phyloP scores from a whole-genome alignment of 2,113 vertebrate genomes.

The Toxostoma redivivum region DNA sequence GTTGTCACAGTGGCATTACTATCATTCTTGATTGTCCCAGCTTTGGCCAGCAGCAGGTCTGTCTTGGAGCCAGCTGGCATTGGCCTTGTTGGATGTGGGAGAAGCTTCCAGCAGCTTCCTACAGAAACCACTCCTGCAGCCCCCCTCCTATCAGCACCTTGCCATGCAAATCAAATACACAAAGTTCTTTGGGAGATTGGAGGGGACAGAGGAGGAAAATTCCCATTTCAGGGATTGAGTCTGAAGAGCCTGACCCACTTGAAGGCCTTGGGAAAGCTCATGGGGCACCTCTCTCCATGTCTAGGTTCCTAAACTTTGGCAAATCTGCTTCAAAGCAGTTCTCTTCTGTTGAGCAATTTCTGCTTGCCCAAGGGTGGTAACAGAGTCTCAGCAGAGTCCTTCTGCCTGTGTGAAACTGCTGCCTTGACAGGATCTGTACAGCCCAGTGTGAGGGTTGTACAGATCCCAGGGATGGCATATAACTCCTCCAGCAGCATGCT shows the following conservation, averaged over 20 bases:
- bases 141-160: neutral
- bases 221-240: neutral
- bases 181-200: neutral
- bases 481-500: neutral
- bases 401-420: neutral
- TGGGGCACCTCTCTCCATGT: neutral
- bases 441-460: neutral
- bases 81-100: fast-evolving
- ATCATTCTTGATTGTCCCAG: neutral
- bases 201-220: neutral
- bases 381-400: neutral
- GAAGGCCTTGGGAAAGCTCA: neutral
- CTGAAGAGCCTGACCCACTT: neutral
- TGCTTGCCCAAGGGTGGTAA: neutral
- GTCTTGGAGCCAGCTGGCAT: neutral
- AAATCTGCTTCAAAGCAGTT: neutral
- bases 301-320: neutral
- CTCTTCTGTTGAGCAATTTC: neutral
- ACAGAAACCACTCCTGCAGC: neutral
- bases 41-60: neutral
- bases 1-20: neutral
- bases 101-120: neutral
- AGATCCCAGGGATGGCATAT: neutral
- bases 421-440: neutral
- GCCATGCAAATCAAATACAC: neutral